phyloP scores from a whole-genome alignment of 2,888 invertebrate species.

The Xestobium rufovillosum region DNA sequence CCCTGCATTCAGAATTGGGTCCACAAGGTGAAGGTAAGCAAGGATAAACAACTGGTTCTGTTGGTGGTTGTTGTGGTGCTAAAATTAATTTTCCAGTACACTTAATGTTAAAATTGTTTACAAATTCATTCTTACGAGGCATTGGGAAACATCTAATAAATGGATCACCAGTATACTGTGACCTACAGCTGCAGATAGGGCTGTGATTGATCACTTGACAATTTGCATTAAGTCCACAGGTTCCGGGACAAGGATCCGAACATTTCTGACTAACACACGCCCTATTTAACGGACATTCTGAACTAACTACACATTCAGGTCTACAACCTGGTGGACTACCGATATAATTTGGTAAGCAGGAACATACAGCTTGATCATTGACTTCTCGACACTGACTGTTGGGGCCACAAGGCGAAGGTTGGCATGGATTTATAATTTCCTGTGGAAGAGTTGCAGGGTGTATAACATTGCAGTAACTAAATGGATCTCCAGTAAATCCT shows the following conservation, averaged over 20 bases:
- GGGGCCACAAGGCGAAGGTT: conserved; percentile 44
- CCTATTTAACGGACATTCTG: conserved; percentile 65
- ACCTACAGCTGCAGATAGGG: conserved; percentile 60
- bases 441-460: conserved; percentile 28
- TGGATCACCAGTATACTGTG: conserved; percentile 57
- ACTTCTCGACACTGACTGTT: conserved; percentile 66
- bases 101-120: conserved; percentile 10
- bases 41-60: conserved; percentile 47
- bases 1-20: conserved; percentile 55
- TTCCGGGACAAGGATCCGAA: conserved; percentile 58
- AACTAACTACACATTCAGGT: conserved; percentile 71
- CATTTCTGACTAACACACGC: conserved; percentile 71
- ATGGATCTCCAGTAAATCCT: conserved; percentile 47
- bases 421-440: conserved; percentile 35
- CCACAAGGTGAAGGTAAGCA: conserved; percentile 65
- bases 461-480: conserved; percentile 44
- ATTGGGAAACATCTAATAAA: conserved; percentile 51
- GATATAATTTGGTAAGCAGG: conserved; percentile 42
- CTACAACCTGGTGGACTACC: conserved; percentile 61
- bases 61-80: too few relatives aligned
- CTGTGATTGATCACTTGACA: conserved; percentile 47
- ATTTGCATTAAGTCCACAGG: conserved; percentile 53
- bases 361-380: conserved; percentile 53
- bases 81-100: conserved; percentile 27
- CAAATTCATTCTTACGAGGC: conserved; percentile 37